Evolutionary conservation across 1,140 invertebrate genomes (phyloP).

Genomic region (Pectinophora gossypiella): DNA sequence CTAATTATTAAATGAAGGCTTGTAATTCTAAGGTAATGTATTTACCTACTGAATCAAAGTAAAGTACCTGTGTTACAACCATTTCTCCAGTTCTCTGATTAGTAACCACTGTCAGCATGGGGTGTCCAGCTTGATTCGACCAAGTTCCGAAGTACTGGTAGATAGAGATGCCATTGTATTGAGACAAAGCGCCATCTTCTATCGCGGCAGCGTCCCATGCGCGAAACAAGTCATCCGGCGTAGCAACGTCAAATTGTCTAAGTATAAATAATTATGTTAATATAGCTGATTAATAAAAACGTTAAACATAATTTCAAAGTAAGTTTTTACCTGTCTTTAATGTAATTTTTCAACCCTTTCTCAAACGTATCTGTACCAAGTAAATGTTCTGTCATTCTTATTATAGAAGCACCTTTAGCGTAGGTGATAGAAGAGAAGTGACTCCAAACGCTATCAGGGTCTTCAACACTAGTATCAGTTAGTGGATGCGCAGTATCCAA

Average conservation of each 20-base stretch:
- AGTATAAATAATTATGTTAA: background rate
- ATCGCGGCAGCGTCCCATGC: conserved; percentile 76
- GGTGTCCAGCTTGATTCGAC: conserved; percentile 82
- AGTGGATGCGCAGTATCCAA: conserved; percentile 78
- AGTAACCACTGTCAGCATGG: conserved; percentile 77
- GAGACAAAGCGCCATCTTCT: conserved; percentile 41
- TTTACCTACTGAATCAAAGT: no score
- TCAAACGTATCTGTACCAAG: conserved; percentile 80
- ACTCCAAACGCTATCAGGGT: conserved; percentile 64
- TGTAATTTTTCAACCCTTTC: conserved; percentile 77
- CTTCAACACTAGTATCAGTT: conserved; percentile 67
- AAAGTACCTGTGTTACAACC: conserved; percentile 63
- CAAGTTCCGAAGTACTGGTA: conserved; percentile 80
- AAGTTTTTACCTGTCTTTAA: conserved; percentile 69
- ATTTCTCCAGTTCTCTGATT: conserved; percentile 63
- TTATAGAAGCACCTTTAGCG: conserved; percentile 80
- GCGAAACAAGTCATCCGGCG: conserved; percentile 82
- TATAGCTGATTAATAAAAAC: no score
- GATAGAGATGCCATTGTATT: conserved; percentile 46
- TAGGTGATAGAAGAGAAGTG: conserved; percentile 79
- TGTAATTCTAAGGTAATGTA: no score
- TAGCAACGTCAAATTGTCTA: conserved; percentile 73
- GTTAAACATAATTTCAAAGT: background rate
- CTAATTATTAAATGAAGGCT: no score
- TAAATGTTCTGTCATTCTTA: conserved; percentile 84